phyloP scores from a whole-genome alignment of 1,140 invertebrate genomes.

The Myzus persicae region DNA sequence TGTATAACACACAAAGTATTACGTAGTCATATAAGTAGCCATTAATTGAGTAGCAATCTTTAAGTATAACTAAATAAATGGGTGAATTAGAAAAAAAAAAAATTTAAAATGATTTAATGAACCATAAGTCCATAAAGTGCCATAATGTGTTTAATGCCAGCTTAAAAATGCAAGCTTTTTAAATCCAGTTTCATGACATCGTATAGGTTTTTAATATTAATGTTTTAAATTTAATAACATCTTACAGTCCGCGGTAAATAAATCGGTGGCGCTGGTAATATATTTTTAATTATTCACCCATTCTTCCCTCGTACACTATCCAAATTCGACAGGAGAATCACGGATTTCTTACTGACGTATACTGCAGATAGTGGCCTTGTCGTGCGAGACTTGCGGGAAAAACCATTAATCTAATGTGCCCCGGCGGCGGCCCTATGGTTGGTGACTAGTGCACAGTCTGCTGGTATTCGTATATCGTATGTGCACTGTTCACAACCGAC shows the following conservation, averaged over 20 bases:
- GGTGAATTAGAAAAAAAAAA: not conserved
- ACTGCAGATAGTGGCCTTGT: not conserved
- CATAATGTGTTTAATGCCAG: not conserved
- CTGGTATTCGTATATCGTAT: not conserved
- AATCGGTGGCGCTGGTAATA: not conserved
- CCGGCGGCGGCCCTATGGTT: not conserved
- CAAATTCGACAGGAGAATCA: not conserved
- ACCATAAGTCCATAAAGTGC: not conserved
- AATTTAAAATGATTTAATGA: not conserved
- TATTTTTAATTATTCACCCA: not conserved
- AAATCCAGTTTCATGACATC: not conserved
- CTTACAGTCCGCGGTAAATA: not conserved
- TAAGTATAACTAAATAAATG: not conserved
- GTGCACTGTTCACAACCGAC: not conserved
- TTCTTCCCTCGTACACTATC: not conserved
- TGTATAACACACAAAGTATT: too few species aligned
- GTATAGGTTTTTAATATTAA: not conserved
- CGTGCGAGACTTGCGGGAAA: not conserved
- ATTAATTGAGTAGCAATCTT: not conserved
- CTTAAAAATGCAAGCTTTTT: too few species aligned
- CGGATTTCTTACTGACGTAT: not conserved
- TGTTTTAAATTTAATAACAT: not conserved
- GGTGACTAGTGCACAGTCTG: not conserved
- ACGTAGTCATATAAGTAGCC: not conserved
- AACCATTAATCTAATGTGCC: conserved; percentile 19